phyloP scores from a whole-genome alignment of 2,888 invertebrate species.

The Cartodere bifasciata region DNA sequence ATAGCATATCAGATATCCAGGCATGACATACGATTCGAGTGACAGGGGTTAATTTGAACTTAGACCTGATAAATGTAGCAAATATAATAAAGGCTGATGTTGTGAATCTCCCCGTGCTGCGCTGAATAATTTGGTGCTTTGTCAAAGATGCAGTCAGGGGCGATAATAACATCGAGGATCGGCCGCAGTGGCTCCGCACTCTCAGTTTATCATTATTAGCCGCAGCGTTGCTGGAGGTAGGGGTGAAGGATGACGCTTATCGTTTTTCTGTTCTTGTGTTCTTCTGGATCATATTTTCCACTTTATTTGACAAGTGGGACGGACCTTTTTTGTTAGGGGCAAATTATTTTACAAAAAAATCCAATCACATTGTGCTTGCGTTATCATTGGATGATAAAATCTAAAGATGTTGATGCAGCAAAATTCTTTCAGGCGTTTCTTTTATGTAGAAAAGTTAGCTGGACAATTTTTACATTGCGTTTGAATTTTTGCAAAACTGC shows the following conservation, averaged over 20 bases:
- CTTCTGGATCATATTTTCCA: constrained; percentile 12
- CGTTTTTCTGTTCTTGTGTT: constrained; percentile 7
- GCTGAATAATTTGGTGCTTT: constrained; percentile 26
- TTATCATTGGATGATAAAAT: no score
- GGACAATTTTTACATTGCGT: no score
- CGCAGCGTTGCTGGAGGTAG: constrained; percentile 8
- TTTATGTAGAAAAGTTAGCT: no score
- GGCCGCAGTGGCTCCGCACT: constrained; percentile 7
- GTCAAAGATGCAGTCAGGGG: constrained; percentile 20
- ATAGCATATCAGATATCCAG: no score
- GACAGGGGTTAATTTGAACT: constrained; percentile 32
- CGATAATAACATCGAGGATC: constrained; percentile 17
- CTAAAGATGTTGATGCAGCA: no score
- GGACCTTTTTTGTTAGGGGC: constrained; percentile 4
- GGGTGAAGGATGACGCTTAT: constrained; percentile 8
- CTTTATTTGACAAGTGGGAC: constrained; percentile 12
- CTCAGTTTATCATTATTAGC: constrained; percentile 13
- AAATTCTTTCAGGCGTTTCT: no score
- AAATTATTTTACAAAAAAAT: background rate
- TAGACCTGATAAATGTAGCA: constrained; percentile 31
- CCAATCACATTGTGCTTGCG: background rate
- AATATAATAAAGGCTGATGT: constrained; percentile 27
- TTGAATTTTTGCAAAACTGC: no score
- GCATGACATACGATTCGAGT: no score
- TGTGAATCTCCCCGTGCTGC: constrained; percentile 12